These are phyloP conservation scores for Diplolepis rosae DNA, from an alignment of 2,888 invertebrate genomes.

Conservation along the genomic window DNA sequence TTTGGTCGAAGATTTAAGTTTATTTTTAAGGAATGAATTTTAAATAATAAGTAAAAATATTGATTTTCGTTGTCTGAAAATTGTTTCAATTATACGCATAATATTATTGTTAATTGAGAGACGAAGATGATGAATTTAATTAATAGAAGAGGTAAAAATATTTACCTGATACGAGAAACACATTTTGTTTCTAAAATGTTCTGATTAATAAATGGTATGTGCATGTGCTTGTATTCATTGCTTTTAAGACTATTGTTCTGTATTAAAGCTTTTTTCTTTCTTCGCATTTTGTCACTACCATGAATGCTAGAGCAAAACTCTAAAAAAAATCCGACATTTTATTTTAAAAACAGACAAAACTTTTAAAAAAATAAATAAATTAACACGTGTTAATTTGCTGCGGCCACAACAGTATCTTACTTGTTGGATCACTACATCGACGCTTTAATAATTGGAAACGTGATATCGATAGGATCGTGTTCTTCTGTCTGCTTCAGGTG, in stretches of 20 bases:
- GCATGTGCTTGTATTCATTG: slow-evolving; percentile 73
- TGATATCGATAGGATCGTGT: slow-evolving; percentile 35
- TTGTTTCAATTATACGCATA: not conserved
- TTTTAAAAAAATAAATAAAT: slow-evolving; percentile 42
- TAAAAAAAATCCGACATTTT: slow-evolving; percentile 33
- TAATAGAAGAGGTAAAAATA: slow-evolving; percentile 41
- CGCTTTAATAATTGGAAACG: slow-evolving; percentile 29
- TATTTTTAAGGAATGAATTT: slow-evolving; percentile 44
- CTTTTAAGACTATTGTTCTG: slow-evolving; percentile 59
- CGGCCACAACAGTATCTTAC: slow-evolving; percentile 58
- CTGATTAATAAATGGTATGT: slow-evolving; percentile 74
- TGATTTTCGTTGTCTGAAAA: slow-evolving; percentile 7
- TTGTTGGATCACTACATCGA: slow-evolving; percentile 23
- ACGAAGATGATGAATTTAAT: not conserved
- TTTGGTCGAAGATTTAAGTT: slow-evolving; percentile 36
- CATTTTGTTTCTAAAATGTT: slow-evolving; percentile 70
- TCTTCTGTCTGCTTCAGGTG: slow-evolving; percentile 41
- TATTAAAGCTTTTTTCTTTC: slow-evolving; percentile 49
- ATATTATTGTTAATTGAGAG: not conserved
- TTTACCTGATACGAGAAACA: slow-evolving; percentile 50
- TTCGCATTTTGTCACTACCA: slow-evolving; percentile 68
- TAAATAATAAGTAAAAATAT: slow-evolving; percentile 32
- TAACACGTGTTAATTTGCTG: slow-evolving; percentile 70
- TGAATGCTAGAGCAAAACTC: slow-evolving; percentile 42
- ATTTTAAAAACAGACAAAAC: slow-evolving; percentile 35